phyloP scores from a whole-genome alignment of 2,113 vertebrate genomes.

The Fregata magnificens region DNA sequence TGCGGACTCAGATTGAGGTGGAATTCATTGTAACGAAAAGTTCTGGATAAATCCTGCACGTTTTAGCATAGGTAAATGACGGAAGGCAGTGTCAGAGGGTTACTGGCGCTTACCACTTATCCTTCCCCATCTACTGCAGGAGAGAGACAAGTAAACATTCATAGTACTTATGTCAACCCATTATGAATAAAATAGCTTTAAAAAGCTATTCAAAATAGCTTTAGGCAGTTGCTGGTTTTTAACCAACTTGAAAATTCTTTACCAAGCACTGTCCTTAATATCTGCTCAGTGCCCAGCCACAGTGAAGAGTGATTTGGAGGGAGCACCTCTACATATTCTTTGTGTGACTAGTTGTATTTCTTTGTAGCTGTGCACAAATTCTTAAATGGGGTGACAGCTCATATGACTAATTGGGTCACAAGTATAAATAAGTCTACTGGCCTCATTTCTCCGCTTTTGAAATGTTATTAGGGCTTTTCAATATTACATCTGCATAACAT shows the following conservation, averaged over 20 bases:
- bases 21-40: background rate
- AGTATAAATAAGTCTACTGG: background rate
- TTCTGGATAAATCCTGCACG: background rate
- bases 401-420: background rate
- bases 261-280: background rate
- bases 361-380: background rate
- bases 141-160: background rate
- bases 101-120: background rate
- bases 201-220: background rate
- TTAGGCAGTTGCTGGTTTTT: background rate
- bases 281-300: background rate
- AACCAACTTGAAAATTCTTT: background rate
- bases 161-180: background rate
- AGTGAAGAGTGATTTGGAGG: background rate
- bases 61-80: background rate
- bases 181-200: background rate
- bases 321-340: background rate
- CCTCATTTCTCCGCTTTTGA: background rate
- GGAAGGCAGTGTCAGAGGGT: background rate
- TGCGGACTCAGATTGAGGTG: background rate
- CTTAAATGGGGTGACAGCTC: background rate
- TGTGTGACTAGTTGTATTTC: background rate
- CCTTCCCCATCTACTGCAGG: background rate
- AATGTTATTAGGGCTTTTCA: background rate
- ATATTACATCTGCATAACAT: background rate